These are phyloP conservation scores for Danio tinwini DNA, from an alignment of 2,797 vertebrate genomes.

Conservation along the genomic window DNA sequence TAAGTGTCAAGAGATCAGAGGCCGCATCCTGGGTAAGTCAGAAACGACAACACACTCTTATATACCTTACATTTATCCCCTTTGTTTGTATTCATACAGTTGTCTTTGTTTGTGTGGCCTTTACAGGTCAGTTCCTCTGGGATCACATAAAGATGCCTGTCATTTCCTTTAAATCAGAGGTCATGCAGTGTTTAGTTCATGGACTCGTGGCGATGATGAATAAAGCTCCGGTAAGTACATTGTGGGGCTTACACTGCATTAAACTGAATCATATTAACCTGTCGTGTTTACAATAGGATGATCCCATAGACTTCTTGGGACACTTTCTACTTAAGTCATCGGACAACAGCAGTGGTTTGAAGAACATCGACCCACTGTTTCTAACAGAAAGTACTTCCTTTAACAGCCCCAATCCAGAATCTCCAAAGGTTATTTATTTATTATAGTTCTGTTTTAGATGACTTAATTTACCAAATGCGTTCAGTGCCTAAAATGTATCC, in stretches of 20 bases:
- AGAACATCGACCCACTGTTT: slow-evolving; percentile 30
- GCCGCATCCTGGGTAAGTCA: slow-evolving; percentile 74
- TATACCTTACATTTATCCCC: not conserved
- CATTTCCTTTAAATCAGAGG: slow-evolving; percentile 69
- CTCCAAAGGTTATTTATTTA: slow-evolving; percentile 64
- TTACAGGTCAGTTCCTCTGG: slow-evolving; percentile 81
- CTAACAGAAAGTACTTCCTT: slow-evolving; percentile 36
- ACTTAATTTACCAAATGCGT: not conserved
- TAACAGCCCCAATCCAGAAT: slow-evolving; percentile 5
- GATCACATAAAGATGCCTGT: slow-evolving; percentile 72
- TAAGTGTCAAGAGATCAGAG: slow-evolving; percentile 70
- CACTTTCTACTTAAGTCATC: slow-evolving; percentile 73
- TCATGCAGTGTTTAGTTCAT: slow-evolving; percentile 71
- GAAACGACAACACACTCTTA: not conserved
- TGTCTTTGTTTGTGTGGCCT: slow-evolving; percentile 15
- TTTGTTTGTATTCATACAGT: not conserved
- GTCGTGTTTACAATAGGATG: slow-evolving; percentile 69
- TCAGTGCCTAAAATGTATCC: not conserved
- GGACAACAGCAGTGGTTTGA: slow-evolving; percentile 45
- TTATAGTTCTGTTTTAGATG: not conserved
- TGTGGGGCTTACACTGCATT: not conserved
- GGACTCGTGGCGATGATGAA: slow-evolving; percentile 73
- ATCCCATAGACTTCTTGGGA: slow-evolving; percentile 80
- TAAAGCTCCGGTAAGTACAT: slow-evolving; percentile 70
- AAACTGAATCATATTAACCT: not conserved